phyloP scores from a whole-genome alignment of 2,797 vertebrate species.

The Lophius americanus region DNA sequence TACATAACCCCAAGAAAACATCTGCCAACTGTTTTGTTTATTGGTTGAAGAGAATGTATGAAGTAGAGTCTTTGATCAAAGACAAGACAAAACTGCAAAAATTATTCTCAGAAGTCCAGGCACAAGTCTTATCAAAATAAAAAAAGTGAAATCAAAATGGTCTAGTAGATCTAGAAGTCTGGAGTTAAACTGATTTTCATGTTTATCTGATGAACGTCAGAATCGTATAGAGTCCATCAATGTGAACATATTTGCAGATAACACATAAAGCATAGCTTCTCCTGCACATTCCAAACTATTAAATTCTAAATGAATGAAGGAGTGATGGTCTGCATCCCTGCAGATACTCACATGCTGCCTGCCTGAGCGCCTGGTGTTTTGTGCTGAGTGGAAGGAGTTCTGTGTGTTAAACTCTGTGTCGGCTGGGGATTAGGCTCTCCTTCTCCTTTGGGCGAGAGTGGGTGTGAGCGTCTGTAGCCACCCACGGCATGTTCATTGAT shows the following conservation, averaged over 20 bases:
- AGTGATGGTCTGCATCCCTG: slow-evolving; percentile 2
- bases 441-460: slow-evolving; percentile 22
- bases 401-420: slow-evolving; percentile 8
- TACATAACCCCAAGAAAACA: slow-evolving; percentile 63
- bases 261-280: not conserved
- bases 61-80: slow-evolving; percentile 19
- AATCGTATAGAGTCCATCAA: not conserved
- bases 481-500: slow-evolving; percentile 46
- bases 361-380: slow-evolving; percentile 34
- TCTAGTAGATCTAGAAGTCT: not conserved
- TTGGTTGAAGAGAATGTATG: slow-evolving; percentile 10
- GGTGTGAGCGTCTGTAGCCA: slow-evolving; percentile 63
- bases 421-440: slow-evolving; percentile 46
- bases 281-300: not conserved
- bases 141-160: not conserved
- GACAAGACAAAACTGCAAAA: not conserved
- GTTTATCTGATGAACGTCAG: not conserved
- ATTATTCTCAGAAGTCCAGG: not conserved
- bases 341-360: slow-evolving; percentile 66
- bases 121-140: not conserved
- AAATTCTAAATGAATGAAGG: not conserved
- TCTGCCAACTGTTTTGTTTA: slow-evolving; percentile 46
- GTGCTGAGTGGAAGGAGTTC: slow-evolving; percentile 53
- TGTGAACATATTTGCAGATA: not conserved
- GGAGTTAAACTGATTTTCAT: not conserved